These are phyloP conservation scores for Halichondria panicea DNA, from an alignment of 37 sponge, comb jelly and placozoan genomes.

Conservation along the genomic window DNA sequence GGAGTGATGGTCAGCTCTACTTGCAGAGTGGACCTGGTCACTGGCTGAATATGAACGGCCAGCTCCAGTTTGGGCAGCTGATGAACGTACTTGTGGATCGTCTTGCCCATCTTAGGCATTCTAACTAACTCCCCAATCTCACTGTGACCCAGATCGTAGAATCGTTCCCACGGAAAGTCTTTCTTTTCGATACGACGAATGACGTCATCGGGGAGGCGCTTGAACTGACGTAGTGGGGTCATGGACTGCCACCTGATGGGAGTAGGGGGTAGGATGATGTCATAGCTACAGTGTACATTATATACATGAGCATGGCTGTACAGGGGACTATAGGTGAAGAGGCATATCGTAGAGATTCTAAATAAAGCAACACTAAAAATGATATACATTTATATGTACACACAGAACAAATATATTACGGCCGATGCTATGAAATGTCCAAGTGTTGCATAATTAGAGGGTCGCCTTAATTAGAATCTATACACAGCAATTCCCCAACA, in stretches of 20 bases:
- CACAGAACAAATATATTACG: neutral
- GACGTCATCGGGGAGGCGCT: conserved; percentile 96
- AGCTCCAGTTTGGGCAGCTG: conserved; percentile 96
- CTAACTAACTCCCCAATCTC: conserved; percentile 98
- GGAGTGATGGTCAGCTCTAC: conserved; percentile 98
- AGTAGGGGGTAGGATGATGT: neutral
- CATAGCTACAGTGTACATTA: neutral
- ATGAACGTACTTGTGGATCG: conserved; percentile 95
- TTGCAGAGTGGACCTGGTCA: conserved; percentile 94
- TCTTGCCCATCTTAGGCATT: conserved; percentile 98
- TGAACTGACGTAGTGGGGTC: conserved; percentile 98
- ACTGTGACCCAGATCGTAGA: conserved; percentile 88
- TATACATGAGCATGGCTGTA: neutral
- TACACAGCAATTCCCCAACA: too few species aligned
- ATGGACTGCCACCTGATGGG: conserved; percentile 93
- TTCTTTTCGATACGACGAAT: conserved; percentile 96
- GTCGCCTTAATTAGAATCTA: too few species aligned
- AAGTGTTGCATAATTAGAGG: too few species aligned
- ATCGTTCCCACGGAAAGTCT: conserved; percentile 95
- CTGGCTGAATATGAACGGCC: conserved; percentile 96
- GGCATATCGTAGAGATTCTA: too few species aligned
- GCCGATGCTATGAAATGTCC: too few species aligned
- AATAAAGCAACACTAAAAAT: too few species aligned
- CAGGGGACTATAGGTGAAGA: too few species aligned
- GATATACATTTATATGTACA: neutral